phyloP scores from a whole-genome alignment of 2,113 vertebrate species.

The Leucopsar rothschildi region DNA sequence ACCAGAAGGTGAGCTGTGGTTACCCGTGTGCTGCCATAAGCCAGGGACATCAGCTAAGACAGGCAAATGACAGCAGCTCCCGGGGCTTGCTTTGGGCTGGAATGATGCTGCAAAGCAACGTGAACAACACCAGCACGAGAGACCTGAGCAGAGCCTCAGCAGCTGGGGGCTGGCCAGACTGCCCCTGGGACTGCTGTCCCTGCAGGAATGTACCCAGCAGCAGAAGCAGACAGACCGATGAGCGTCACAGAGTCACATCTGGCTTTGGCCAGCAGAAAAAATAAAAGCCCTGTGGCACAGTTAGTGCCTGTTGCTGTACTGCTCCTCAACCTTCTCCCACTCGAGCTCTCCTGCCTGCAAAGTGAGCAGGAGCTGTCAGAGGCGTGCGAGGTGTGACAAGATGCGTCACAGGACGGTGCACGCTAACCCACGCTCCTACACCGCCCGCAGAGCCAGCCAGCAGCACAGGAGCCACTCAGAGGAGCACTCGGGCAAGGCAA shows the following conservation, averaged over 20 bases:
- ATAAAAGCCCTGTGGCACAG: not conserved
- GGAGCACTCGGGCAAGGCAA: not conserved
- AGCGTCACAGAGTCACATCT: not conserved
- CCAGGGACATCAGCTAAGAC: not conserved
- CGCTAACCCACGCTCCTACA: accelerated
- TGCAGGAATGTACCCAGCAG: not conserved
- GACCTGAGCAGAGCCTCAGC: not conserved
- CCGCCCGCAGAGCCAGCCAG: not conserved
- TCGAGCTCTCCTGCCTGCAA: not conserved
- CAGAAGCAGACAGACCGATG: not conserved
- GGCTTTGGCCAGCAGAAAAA: not conserved
- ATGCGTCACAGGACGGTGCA: not conserved
- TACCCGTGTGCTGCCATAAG: not conserved
- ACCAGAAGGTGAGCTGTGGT: not conserved
- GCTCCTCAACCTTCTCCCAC: not conserved
- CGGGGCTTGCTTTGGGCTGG: not conserved
- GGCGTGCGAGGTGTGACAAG: not conserved
- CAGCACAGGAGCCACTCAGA: not conserved
- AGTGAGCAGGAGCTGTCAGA: not conserved
- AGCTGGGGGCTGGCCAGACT: not conserved
- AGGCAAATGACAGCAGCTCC: not conserved
- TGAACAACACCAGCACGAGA: accelerated
- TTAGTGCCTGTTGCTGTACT: not conserved
- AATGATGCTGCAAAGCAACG: not conserved
- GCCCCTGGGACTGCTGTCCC: not conserved